phyloP scores from a whole-genome alignment of 2,113 vertebrate species.

The Todiramphus saurophagus region DNA sequence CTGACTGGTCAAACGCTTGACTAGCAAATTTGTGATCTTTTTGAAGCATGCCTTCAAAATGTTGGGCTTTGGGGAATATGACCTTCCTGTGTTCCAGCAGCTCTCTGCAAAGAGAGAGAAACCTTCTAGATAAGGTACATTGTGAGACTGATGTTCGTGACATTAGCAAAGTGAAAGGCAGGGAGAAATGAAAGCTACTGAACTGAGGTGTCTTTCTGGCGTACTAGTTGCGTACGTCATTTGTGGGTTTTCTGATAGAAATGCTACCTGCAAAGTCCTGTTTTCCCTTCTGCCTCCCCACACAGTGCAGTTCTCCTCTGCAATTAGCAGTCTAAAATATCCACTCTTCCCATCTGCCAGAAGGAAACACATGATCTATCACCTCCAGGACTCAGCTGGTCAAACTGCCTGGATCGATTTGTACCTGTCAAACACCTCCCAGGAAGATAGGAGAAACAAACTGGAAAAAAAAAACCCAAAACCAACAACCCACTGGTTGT shows the following conservation, averaged over 20 bases:
- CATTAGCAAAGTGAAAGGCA: background rate
- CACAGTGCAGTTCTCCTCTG: background rate
- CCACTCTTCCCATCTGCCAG: background rate
- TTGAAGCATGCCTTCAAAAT: background rate
- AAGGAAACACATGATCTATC: background rate
- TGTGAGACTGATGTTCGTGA: background rate
- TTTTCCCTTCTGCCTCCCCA: background rate
- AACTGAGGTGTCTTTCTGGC: background rate
- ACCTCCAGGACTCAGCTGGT: background rate
- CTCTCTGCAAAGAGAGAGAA: background rate
- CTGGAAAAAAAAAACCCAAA: background rate
- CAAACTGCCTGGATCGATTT: background rate
- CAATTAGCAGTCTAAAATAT: background rate
- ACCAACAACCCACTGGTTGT: background rate
- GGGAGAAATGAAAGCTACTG: background rate
- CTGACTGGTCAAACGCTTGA: background rate
- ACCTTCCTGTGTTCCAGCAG: background rate
- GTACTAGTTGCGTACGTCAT: fast-evolving
- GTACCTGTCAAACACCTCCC: background rate
- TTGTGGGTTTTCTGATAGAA: background rate
- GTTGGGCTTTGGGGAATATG: background rate
- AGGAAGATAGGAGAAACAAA: background rate
- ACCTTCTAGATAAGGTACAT: background rate
- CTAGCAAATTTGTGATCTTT: background rate
- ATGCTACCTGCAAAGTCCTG: background rate